These are phyloP conservation scores for Plusia festucae DNA, from an alignment of 2,888 invertebrate species.

Conservation along the genomic window DNA sequence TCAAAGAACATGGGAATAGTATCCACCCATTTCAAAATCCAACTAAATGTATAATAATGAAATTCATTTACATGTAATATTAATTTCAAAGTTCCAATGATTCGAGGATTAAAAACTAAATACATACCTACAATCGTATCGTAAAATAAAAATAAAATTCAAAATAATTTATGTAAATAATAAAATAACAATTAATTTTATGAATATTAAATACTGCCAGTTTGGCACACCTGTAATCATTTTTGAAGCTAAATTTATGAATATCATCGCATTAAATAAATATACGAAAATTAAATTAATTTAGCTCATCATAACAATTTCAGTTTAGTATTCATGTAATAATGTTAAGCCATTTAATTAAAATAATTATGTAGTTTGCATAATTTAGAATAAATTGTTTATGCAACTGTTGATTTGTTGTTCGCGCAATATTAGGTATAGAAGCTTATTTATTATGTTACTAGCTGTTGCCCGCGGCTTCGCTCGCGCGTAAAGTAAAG, in stretches of 20 bases:
- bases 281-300: not conserved
- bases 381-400: not conserved
- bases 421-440: not conserved
- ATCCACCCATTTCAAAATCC: too few relatives aligned
- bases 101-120: too few relatives aligned
- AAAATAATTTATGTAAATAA: not conserved
- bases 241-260: not conserved
- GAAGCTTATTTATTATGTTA: too few relatives aligned
- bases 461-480: too few relatives aligned
- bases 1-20: too few relatives aligned
- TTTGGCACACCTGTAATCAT: not conserved
- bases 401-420: not conserved
- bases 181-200: not conserved
- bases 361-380: not conserved
- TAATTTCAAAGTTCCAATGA: too few relatives aligned
- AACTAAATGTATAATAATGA: too few relatives aligned
- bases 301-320: not conserved
- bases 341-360: constrained; percentile 3
- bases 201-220: not conserved
- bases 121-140: too few relatives aligned
- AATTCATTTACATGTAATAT: too few relatives aligned
- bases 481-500: too few relatives aligned
- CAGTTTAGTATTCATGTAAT: constrained; percentile 1
- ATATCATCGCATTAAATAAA: not conserved
- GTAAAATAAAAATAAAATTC: not conserved